phyloP scores from a whole-genome alignment of 2,888 invertebrate species.

The Hoplodrina blanda region DNA sequence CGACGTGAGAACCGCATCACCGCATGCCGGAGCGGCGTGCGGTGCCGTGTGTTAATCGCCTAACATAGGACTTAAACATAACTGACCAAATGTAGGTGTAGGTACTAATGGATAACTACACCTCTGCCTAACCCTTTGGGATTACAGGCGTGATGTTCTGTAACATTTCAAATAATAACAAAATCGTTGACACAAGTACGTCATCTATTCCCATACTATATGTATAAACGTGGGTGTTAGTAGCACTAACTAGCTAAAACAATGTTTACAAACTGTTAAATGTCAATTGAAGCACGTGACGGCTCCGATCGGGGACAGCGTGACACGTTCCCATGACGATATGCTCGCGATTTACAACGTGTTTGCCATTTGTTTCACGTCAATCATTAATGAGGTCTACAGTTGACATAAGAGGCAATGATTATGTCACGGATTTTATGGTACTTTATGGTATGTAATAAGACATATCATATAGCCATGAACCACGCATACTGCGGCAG shows the following conservation, averaged over 20 bases:
- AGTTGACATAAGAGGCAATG: not conserved
- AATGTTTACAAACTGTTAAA: constrained; percentile 13
- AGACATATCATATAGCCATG: too few relatives aligned
- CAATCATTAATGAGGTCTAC: not conserved
- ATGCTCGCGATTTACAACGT: constrained; percentile 19
- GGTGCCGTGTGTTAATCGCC: too few relatives aligned
- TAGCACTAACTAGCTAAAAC: not conserved
- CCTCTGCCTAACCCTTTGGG: too few relatives aligned
- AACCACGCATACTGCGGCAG: too few relatives aligned
- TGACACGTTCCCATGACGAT: constrained; percentile 17
- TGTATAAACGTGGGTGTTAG: not conserved
- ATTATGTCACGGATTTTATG: not conserved
- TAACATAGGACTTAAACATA: too few relatives aligned
- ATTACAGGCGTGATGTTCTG: too few relatives aligned
- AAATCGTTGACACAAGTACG: not conserved
- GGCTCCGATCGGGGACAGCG: constrained; percentile 1
- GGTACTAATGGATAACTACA: too few relatives aligned
- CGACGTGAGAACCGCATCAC: too few relatives aligned
- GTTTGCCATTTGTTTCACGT: constrained; percentile 18
- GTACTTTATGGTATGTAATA: too few relatives aligned
- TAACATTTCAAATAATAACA: too few relatives aligned
- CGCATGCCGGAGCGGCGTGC: too few relatives aligned
- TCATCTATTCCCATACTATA: not conserved
- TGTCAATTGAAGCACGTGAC: constrained; percentile 22
- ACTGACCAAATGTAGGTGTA: too few relatives aligned